phyloP scores from a whole-genome alignment of 2,888 invertebrate genomes.

The Heteromurus nitidus region DNA sequence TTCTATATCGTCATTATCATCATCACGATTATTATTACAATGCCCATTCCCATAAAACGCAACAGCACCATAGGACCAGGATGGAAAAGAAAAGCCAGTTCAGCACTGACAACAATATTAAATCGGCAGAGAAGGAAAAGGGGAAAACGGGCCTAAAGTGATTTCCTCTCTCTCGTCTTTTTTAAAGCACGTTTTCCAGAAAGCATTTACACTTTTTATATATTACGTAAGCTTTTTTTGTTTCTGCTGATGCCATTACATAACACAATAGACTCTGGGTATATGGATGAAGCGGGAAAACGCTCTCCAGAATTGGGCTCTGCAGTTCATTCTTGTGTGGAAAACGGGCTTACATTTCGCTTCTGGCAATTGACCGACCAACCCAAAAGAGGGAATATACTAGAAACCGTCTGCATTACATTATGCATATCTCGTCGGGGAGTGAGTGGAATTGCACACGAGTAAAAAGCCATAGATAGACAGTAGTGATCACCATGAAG shows the following conservation, averaged over 20 bases:
- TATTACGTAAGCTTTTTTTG: no score
- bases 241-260: no score
- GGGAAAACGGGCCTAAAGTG: slow-evolving; percentile 30
- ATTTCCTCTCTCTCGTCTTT: slow-evolving; percentile 5
- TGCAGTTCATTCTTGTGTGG: no score
- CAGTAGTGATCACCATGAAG: background rate
- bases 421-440: slow-evolving; percentile 16
- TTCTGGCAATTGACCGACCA: background rate
- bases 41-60: slow-evolving; percentile 27
- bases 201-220: background rate
- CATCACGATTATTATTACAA: slow-evolving; percentile 15
- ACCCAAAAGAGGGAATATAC: background rate
- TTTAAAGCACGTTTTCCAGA: background rate
- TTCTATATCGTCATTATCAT: slow-evolving; percentile 20
- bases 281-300: no score
- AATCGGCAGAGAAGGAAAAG: background rate
- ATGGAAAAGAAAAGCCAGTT: background rate
- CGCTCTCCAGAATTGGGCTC: no score
- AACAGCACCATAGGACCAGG: no score
- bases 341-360: background rate
- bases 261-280: no score
- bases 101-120: slow-evolving; percentile 26
- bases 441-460: background rate
- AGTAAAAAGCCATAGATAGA: slow-evolving; percentile 1
- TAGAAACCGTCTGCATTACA: slow-evolving; percentile 15